Conservation (phyloP, 2,113 vertebrate genomes). For the Mastomys coucha region DNA sequence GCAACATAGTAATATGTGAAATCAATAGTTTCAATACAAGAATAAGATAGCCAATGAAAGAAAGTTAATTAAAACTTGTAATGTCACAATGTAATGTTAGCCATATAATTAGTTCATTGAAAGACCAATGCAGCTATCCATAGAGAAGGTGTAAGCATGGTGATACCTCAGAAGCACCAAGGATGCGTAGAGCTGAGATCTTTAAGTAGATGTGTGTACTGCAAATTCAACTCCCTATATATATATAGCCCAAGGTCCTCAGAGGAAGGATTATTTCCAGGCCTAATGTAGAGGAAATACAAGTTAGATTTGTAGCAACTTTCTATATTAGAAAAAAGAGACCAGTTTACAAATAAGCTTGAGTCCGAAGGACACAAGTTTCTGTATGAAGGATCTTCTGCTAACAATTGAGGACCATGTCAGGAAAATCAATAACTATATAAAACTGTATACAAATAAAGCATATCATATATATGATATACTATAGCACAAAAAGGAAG, state of each 20-base stretch:
- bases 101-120: not conserved
- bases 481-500: not conserved
- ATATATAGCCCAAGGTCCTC: not conserved
- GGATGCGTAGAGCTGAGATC: not conserved
- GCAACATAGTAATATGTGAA: not conserved
- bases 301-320: not conserved
- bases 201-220: not conserved
- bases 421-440: not conserved
- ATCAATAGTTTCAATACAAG: not conserved
- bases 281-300: not conserved
- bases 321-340: not conserved
- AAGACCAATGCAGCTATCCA: not conserved
- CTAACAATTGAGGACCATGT: not conserved
- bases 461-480: not conserved
- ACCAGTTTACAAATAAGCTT: not conserved
- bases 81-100: not conserved
- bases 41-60: not conserved
- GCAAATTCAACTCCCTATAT: not conserved
- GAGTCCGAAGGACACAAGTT: not conserved
- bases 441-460: not conserved
- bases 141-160: not conserved
- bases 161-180: not conserved
- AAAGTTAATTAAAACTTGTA: not conserved
- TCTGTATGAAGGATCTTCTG: not conserved
- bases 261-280: not conserved